These are phyloP conservation scores for Acromyrmex charruanus DNA, from an alignment of 1,140 invertebrate genomes.

Conservation along the genomic window DNA sequence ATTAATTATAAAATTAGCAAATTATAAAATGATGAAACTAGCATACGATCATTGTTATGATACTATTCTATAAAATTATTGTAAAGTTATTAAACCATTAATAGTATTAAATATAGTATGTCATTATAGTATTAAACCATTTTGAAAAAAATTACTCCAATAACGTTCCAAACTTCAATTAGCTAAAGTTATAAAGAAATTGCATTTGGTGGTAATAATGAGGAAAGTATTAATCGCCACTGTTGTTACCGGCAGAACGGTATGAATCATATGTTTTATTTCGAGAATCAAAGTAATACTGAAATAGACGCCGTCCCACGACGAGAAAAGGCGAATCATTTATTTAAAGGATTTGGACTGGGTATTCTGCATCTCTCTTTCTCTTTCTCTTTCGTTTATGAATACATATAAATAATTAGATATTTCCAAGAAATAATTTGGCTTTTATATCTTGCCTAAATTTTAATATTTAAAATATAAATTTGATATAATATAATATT, in stretches of 20 bases:
- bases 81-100: too few relatives aligned
- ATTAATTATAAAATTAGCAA: slow-evolving; percentile 7
- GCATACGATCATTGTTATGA: background rate
- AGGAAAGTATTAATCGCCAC: background rate
- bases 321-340: slow-evolving; percentile 51
- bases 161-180: too few relatives aligned
- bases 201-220: background rate
- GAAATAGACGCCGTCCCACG: slow-evolving; percentile 70
- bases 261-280: slow-evolving; percentile 73
- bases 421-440: background rate
- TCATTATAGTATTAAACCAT: too few relatives aligned
- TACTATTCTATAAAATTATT: background rate
- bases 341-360: slow-evolving; percentile 66
- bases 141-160: too few relatives aligned
- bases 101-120: too few relatives aligned
- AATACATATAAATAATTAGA: background rate
- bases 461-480: slow-evolving; percentile 12
- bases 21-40: background rate
- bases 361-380: background rate
- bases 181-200: background rate
- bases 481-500: background rate
- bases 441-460: background rate
- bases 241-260: slow-evolving; percentile 53
- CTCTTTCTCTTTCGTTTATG: background rate
- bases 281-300: slow-evolving; percentile 53